Percentiles rank a stretch among this genome's conserved stretches.
Evolutionary conservation across 2,888 invertebrate species (phyloP).

Genomic region (Lasioglossum vierecki): DNA sequence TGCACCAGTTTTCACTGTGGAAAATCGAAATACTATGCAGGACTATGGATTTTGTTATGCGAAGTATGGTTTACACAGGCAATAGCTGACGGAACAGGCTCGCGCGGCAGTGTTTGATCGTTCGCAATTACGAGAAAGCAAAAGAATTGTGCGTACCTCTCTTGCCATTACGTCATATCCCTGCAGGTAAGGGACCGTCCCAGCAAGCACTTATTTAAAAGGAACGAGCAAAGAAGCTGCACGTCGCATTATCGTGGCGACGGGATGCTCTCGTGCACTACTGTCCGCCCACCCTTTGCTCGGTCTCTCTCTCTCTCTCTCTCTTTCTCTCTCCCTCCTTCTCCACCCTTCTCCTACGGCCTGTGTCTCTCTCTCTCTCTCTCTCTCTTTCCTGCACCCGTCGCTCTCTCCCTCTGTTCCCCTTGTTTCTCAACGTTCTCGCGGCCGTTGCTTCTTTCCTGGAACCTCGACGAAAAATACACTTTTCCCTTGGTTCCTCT

Average conservation of each 20-base stretch:
- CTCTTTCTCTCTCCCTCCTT: conserved; percentile 8
- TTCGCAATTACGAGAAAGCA: conserved; percentile 37
- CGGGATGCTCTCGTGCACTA: conserved; percentile 69
- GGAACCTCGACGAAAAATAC: background rate
- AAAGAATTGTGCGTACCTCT: conserved; percentile 82
- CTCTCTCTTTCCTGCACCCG: conserved; percentile 8
- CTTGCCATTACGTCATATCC: conserved; percentile 86
- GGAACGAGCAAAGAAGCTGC: conserved; percentile 73
- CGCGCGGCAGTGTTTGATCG: background rate
- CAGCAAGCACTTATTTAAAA: conserved; percentile 80
- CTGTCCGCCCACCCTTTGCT: conserved; percentile 72
- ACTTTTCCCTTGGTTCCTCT: background rate
- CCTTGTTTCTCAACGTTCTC: background rate
- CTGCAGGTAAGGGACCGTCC: conserved; percentile 83
- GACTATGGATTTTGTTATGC: background rate
- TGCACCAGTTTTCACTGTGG: background rate
- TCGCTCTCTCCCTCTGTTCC: conserved; percentile 9
- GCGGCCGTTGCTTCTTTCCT: background rate
- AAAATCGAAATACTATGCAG: background rate
- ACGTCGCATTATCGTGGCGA: conserved; percentile 76
- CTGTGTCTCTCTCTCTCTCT: conserved; percentile 15
- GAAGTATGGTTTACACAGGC: background rate
- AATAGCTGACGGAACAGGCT: background rate
- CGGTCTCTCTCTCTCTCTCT: conserved; percentile 38
- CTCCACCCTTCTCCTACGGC: background rate